These are phyloP conservation scores for Paradoxurus hermaphroditus DNA, from an alignment of 2,113 vertebrate species.

Conservation along the genomic window DNA sequence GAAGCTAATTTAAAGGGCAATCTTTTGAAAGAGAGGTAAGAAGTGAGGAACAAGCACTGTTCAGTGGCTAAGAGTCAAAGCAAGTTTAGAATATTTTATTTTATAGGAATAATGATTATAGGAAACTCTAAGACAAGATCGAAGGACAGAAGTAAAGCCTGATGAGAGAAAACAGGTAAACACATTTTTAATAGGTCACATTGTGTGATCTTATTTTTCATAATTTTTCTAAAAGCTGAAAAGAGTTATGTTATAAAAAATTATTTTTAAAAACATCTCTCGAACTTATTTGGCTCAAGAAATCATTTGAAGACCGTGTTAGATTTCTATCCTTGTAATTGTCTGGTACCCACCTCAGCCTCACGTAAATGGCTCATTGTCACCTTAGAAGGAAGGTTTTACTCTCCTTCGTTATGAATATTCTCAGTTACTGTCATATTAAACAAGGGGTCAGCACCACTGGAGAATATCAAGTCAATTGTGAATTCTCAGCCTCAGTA, in stretches of 20 bases:
- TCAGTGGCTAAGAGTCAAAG: neutral
- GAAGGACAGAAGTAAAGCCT: neutral
- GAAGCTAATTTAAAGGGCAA: neutral
- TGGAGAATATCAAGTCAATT: conserved; percentile 57
- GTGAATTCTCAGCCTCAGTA: conserved; percentile 67
- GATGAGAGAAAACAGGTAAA: neutral
- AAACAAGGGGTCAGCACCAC: conserved; percentile 69
- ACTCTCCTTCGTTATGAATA: conserved; percentile 42
- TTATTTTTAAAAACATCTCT: conserved; percentile 18
- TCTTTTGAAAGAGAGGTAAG: neutral
- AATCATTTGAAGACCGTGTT: neutral
- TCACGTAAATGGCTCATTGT: neutral
- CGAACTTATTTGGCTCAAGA: conserved; percentile 19
- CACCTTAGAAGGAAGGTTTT: conserved; percentile 51
- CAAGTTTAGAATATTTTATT: neutral
- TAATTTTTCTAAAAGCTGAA: neutral
- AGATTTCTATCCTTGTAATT: neutral
- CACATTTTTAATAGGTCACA: neutral
- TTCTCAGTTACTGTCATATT: conserved; percentile 35
- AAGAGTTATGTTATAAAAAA: neutral
- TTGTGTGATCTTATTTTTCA: neutral
- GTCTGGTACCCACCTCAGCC: neutral
- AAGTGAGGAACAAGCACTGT: neutral
- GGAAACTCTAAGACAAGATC: neutral
- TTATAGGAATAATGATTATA: conserved; percentile 1